These are phyloP conservation scores for Schizothorax lantsangensis DNA, from an alignment of 2,797 vertebrate genomes.

Conservation along the genomic window DNA sequence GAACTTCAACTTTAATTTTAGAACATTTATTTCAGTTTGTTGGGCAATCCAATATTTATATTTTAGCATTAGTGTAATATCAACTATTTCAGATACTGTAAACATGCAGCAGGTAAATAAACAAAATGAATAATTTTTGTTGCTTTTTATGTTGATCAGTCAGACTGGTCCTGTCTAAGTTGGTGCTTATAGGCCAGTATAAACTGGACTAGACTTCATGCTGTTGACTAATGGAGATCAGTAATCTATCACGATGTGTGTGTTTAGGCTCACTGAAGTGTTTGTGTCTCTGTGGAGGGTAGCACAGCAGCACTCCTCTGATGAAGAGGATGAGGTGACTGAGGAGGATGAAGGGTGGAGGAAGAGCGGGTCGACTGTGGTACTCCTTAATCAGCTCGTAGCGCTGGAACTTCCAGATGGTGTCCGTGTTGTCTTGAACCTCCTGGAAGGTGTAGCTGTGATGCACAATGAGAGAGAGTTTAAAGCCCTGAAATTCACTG, in stretches of 20 bases:
- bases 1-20: neutral
- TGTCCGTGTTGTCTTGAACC: slow-evolving; percentile 94
- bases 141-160: neutral
- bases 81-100: neutral
- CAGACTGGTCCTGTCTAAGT: neutral
- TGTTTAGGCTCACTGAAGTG: slow-evolving; percentile 84
- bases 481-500: neutral
- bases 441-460: slow-evolving; percentile 94
- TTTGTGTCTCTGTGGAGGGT: slow-evolving; percentile 59
- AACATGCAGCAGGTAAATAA: neutral
- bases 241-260: neutral
- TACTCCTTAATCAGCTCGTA: slow-evolving; percentile 94
- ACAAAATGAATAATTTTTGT: neutral
- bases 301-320: slow-evolving; percentile 70
- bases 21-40: too few relatives aligned
- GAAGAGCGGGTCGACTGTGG: slow-evolving; percentile 84
- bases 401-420: slow-evolving; percentile 97
- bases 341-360: slow-evolving; percentile 91
- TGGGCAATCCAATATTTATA: too few relatives aligned
- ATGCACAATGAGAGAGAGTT: slow-evolving; percentile 8
- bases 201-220: neutral
- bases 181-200: neutral
- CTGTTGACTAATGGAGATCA: neutral
- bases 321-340: slow-evolving; percentile 88
- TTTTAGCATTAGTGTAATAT: neutral